Evolutionary conservation across 35 echinoderm and acorn worm genomes (phyloP).

Genomic region (Amphiura filiformis): DNA sequence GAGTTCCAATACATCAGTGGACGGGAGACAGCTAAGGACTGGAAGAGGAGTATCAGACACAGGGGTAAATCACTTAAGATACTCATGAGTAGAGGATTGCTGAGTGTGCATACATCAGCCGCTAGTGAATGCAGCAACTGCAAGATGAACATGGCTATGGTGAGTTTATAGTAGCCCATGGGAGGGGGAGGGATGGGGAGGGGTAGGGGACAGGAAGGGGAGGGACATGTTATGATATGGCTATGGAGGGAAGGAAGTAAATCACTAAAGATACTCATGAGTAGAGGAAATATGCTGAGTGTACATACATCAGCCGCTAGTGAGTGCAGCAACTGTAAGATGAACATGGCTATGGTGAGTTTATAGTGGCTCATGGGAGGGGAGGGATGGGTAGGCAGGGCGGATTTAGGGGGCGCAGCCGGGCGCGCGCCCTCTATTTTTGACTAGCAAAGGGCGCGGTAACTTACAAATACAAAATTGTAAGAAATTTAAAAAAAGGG

Average conservation of each 20-base stretch:
- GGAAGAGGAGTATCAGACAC: conserved; percentile 97
- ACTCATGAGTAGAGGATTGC: conserved; percentile 78
- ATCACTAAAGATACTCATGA: conserved; percentile 86
- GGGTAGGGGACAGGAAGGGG: neutral
- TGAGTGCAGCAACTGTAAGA: conserved; percentile 49
- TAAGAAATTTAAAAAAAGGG: too few species aligned
- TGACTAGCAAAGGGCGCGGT: too few species aligned
- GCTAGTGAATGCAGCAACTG: conserved; percentile 63
- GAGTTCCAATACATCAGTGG: conserved; percentile 94
- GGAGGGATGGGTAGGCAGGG: too few species aligned
- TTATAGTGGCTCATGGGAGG: neutral
- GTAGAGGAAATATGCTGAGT: conserved; percentile 67
- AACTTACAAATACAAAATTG: too few species aligned
- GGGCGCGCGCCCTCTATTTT: too few species aligned
- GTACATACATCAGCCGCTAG: conserved; percentile 65
- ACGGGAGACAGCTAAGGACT: conserved; percentile 96
- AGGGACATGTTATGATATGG: neutral
- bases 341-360: conserved; percentile 52
- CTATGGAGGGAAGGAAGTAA: conserved; percentile 48
- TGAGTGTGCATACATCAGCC: conserved; percentile 62
- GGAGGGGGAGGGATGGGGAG: neutral
- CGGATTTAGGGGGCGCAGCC: too few species aligned
- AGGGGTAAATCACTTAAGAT: conserved; percentile 91
- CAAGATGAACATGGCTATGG: conserved; percentile 37
- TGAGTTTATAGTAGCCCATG: conserved; percentile 22